Evolutionary conservation across 2,888 invertebrate species (phyloP), one percentile per base, ranked within the genome.

Genomic region (Meliscaeva auricollis): DNA sequence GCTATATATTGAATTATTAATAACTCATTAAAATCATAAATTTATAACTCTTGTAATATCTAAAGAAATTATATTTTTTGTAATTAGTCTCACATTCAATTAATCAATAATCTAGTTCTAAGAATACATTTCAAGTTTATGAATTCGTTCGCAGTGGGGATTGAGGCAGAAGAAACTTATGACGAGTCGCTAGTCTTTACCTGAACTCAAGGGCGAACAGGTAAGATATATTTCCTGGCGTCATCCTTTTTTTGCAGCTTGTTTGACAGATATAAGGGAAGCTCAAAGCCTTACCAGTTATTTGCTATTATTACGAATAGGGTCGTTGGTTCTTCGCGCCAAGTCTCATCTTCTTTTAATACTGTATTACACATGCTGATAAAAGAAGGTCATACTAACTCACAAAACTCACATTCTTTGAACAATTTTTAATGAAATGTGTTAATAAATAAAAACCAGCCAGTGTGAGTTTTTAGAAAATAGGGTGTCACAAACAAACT

Each of bases 281-380:
- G 68, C 32, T 75, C 75, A 4, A 79, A 38, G 6, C 70, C 75
- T 13, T 87, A 76, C 22, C 75, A 84, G 22, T 73, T 78, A 0
- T 58, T 82, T 0, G 73, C 73, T 8, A 87, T 78, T 4, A 73
- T 87, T 11, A 35, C 78, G 35, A 83, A 83, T 32, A 87, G 79
- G n/a, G 17, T 83, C 0, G 13, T 22, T 0, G 77, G 66, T 3
- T 20, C 77, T 11, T 82, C 84, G 0, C 76, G 87, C 41, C 70
- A 78, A 0, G 75, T 70, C 2, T 44, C 79, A 20, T 54, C 77
- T 1, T 87, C 87, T 0, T 87, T 87, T 52, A 88, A 84, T n/a
- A 88, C 87, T 7, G 87, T 77, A 0, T 35, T 84, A 85, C 84
- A 5, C 87, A 79, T 32, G 81, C 74, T 0, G 87, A 88, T 50